Evolutionary conservation across 2,888 invertebrate species (phyloP).

Genomic region (Eulithis testata): DNA sequence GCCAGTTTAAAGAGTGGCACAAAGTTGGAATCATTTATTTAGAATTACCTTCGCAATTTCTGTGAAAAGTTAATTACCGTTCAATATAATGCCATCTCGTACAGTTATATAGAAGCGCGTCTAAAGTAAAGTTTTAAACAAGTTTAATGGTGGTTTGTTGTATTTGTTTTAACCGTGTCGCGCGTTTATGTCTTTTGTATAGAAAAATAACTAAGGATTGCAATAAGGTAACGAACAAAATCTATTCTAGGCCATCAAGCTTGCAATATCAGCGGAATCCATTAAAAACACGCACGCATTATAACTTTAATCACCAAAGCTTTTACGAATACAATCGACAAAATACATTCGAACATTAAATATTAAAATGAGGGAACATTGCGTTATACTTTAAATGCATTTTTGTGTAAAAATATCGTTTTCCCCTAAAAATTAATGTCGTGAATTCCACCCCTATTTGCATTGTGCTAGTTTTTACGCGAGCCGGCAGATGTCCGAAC

Average conservation of each 20-base stretch:
- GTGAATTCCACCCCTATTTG: conserved; percentile 76
- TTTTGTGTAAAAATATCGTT: conserved; percentile 77
- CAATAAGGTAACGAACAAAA: conserved; percentile 1
- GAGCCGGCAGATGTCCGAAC: conserved; percentile 72
- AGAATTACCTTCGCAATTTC: no score
- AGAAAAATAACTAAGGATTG: conserved; percentile 7
- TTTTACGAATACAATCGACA: conserved; percentile 48
- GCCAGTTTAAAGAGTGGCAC: no score
- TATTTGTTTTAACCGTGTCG: background rate
- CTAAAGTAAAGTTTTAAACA: no score
- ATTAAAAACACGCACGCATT: conserved; percentile 43
- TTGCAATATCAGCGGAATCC: conserved; percentile 40
- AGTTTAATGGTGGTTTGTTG: no score
- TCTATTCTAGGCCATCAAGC: conserved; percentile 6
- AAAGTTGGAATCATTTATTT: no score
- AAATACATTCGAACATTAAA: conserved; percentile 59
- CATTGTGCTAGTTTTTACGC: conserved; percentile 74
- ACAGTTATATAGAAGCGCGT: no score
- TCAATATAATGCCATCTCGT: no score
- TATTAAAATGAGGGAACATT: conserved; percentile 78
- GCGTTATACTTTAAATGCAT: conserved; percentile 80
- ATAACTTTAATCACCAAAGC: conserved; percentile 37
- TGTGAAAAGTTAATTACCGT: no score
- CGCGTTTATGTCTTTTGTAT: conserved; percentile 37
- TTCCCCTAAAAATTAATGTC: conserved; percentile 82